Base-by-base conservation (phyloP, 2,797 vertebrate species). In the Scolopax bukidnonensis region DNA sequence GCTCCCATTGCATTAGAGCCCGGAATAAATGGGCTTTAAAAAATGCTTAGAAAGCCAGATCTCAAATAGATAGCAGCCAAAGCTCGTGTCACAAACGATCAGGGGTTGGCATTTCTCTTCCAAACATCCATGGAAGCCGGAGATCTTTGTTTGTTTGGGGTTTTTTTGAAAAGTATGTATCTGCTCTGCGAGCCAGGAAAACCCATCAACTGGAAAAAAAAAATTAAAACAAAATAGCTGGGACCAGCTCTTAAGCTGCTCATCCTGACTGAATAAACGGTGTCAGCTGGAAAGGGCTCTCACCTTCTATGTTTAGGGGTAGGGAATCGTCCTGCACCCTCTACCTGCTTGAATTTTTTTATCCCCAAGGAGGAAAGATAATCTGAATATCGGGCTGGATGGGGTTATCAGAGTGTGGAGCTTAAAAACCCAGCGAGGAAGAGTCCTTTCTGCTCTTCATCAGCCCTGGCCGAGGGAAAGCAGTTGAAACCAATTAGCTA, bases 1-100 rank as follows among this genome's bases (percentile, higher is more conserved):
- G 90, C 93, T 87, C 68, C 8, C 1, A 3, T 32, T n/a, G 45
- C 48, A 33, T 84, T 74, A 23, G 53, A 67, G 47, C 21, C 50
- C 45, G 65, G 86, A 78, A 79, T 81, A 69, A 75, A 76, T 1
- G 53, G 57, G 41, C 77, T 94, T 88, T 57, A 18, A 68, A 93
- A 94, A 78, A 47, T 81, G 95, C 95, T 90, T 74, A 40, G 56
- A 47, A 73, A 80, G 92, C 16, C 90, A 88, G 81, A 93, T 93
- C 43, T 63, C 32, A 7, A 61, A 36, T 6, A 64, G 77, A 89
- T 57, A 60, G 33, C 28, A 12, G 6, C 65, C 77, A 28, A 50
- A 56, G 83, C 73, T 71, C 4, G 1, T 74, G 84, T 64, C n/a
- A 25, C 85, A n/a, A 82, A 80, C 3, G 0, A 45, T 78, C 74